Evolutionary conservation across 92 coral and sea anemone genomes (phyloP).

Genomic region (Zoanthus sociatus): DNA sequence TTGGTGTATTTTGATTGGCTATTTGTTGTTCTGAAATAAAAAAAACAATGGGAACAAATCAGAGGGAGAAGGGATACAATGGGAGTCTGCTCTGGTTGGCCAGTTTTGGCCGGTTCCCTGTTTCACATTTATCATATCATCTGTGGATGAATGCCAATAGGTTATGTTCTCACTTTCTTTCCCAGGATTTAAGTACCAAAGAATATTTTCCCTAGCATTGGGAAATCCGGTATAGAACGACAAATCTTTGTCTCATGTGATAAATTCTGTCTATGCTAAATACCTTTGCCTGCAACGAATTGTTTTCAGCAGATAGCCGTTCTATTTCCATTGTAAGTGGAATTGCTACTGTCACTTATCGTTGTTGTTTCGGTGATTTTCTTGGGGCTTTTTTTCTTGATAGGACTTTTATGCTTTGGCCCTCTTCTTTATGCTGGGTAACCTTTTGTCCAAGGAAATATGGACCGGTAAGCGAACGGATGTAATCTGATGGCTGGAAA

Average conservation of each 20-base stretch:
- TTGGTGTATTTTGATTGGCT: no score
- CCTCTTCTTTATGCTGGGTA: conserved; percentile 30
- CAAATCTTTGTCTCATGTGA: conserved; percentile 54
- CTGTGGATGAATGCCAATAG: no score
- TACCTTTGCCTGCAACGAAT: conserved; percentile 39
- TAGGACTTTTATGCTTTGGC: conserved; percentile 23
- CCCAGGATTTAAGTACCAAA: conserved; percentile 68
- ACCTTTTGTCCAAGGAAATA: conserved; percentile 26
- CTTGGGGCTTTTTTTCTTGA: background rate
- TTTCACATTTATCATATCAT: conserved; percentile 13
- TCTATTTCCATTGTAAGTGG: background rate
- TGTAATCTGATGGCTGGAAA: conserved; percentile 58
- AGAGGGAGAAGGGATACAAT: no score
- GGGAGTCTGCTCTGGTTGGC: no score
- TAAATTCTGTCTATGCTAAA: conserved; percentile 45
- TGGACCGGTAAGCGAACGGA: background rate
- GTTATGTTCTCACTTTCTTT: conserved; percentile 70
- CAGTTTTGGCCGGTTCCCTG: background rate
- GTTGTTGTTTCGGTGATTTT: background rate
- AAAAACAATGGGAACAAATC: no score
- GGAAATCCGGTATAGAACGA: conserved; percentile 75
- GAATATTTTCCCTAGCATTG: conserved; percentile 51
- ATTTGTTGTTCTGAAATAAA: no score
- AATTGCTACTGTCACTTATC: background rate
- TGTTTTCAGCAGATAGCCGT: background rate